These are phyloP conservation scores for Temnothorax unifasciatus DNA, from an alignment of 2,888 invertebrate genomes.

Conservation along the genomic window DNA sequence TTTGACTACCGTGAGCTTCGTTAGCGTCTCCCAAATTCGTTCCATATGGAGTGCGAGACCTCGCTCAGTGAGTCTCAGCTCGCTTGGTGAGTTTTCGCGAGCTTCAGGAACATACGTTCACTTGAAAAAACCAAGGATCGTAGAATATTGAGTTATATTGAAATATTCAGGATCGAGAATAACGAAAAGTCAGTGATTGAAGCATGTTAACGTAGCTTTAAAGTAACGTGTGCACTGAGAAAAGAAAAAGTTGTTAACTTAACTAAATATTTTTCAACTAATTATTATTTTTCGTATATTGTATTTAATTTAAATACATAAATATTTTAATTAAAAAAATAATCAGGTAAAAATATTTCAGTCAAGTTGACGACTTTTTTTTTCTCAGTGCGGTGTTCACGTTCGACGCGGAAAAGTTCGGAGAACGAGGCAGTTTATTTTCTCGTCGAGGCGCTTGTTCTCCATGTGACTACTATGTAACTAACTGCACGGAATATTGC, in stretches of 20 bases:
- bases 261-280: no score
- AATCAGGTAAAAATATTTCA: no score
- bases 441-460: slow-evolving; percentile 3
- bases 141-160: background rate
- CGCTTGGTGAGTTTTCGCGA: background rate
- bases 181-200: background rate
- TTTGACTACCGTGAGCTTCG: background rate
- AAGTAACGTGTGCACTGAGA: background rate
- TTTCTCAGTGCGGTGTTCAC: background rate
- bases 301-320: no score
- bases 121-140: background rate
- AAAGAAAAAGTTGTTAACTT: no score
- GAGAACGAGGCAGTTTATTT: slow-evolving; percentile 10
- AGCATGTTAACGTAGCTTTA: background rate
- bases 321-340: no score
- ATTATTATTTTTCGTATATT: no score
- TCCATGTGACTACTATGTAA: background rate
- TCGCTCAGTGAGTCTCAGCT: background rate
- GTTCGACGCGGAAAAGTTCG: slow-evolving; percentile 3
- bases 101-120: background rate
- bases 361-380: no score
- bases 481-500: background rate
- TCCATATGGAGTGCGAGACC: background rate
- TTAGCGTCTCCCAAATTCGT: background rate
- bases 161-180: background rate